Conservation (phyloP, 2,113 vertebrate species). For the Petroica traversi region DNA sequence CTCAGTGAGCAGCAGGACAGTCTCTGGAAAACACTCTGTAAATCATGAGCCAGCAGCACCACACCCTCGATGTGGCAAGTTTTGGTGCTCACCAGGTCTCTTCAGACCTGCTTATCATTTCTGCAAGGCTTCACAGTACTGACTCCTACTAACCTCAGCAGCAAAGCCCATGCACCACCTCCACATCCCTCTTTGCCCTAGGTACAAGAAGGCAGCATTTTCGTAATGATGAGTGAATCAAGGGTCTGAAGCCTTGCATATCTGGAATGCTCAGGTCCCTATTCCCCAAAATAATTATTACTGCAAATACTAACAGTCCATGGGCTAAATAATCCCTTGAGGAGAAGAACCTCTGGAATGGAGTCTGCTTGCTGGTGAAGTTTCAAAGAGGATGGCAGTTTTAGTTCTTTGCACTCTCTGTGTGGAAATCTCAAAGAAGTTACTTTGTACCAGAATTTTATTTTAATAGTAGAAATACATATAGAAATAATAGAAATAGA, state of each 20-base stretch:
- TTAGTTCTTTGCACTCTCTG: not conserved
- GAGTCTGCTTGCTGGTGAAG: not conserved
- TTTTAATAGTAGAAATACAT: slow-evolving; percentile 3
- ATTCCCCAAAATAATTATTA: not conserved
- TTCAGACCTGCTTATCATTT: not conserved
- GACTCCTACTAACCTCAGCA: not conserved
- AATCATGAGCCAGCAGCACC: not conserved
- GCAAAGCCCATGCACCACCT: not conserved
- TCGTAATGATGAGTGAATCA: not conserved
- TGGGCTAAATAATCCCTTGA: not conserved
- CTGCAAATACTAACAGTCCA: not conserved
- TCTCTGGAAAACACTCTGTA: not conserved
- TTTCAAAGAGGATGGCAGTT: not conserved
- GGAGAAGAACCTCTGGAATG: not conserved
- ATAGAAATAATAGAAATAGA: too few relatives aligned
- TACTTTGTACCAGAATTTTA: not conserved
- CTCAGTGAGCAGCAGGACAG: not conserved
- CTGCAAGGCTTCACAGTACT: not conserved
- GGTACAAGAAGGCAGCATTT: not conserved
- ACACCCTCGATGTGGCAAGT: not conserved
- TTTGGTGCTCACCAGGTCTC: not conserved
- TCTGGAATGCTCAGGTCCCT: not conserved
- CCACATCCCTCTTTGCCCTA: not conserved
- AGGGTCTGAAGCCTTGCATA: not conserved
- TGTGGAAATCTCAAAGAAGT: not conserved